Evolutionary conservation across 92 coral and sea anemone species (phyloP), one percentile per base, ranked within the genome.

Genomic region (Desmophyllum pertusum): DNA sequence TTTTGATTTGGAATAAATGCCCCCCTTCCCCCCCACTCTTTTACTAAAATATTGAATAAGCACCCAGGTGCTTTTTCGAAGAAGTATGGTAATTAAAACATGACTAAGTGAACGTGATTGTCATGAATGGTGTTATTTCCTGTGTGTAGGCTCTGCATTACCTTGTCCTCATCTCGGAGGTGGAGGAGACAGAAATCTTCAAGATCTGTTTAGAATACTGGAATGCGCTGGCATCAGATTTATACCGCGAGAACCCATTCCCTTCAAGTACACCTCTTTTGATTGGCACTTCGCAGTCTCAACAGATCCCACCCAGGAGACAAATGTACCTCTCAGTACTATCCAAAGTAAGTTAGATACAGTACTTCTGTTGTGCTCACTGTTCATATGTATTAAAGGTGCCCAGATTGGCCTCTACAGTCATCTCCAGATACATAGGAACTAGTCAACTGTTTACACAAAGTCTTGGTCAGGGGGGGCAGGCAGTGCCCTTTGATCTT

Each of bases 121-220:
- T 43, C n/a, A n/a, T 43, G 48, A 43, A 10, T 43, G 48, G 48
- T 48, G 53, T 13, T 41, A 29, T 70, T 69, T 55, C 11, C 30
- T 70, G 30, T 61, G 10, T 83, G 39, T 57, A 96, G 99, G 98
- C 98, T n/a, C 85, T 96, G 45, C 99, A 96, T 75, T 96, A 96
- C 70, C 94, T 96, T 51, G 99, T 96, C 46, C 89, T 96, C 38
- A 96, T 96, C 86, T 96, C 99, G 1, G 99, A 96, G 81, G 99
- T 96, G 30, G 99, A 96, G 77, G 99, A 96, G 69, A 94, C 98
- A 66, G 99, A 96, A 70, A 96, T 96, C 73, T 96, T 96, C 91
- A 96, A 96, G 93, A 96, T 96, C 39, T 96, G 99, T 74, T 82
- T 96, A 30, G 99, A 96, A 66, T 96, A 96, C 84, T 96, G 99